These are phyloP conservation scores for Ranitomeya imitator DNA, from an alignment of 2,113 vertebrate species.

Conservation along the genomic window DNA sequence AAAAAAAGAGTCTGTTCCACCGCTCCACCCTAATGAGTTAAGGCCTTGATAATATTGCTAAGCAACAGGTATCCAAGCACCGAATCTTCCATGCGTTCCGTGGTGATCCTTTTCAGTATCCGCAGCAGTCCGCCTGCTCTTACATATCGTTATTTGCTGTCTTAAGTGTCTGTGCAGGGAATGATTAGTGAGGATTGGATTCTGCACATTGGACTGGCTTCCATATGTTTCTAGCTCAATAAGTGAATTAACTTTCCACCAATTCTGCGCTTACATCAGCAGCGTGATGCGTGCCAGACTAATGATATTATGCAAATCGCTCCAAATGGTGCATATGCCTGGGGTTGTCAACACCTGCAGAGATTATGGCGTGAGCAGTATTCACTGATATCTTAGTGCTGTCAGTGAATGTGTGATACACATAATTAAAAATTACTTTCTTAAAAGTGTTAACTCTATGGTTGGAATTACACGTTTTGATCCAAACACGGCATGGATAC, in stretches of 20 bases:
- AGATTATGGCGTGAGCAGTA: neutral
- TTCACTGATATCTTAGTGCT: neutral
- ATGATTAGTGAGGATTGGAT: neutral
- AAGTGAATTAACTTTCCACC: neutral
- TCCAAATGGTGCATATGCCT: neutral
- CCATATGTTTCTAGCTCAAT: neutral
- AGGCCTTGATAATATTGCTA: slow-evolving; percentile 50
- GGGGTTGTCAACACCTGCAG: neutral
- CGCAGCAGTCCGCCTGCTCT: neutral
- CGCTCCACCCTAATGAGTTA: slow-evolving; percentile 25
- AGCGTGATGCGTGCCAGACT: neutral
- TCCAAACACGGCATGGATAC: no score
- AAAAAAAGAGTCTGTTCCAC: slow-evolving; percentile 7
- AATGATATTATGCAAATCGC: slow-evolving; percentile 4
- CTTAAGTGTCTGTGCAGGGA: neutral
- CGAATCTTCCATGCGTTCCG: slow-evolving; percentile 8
- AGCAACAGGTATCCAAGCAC: slow-evolving; percentile 53
- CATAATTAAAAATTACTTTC: neutral
- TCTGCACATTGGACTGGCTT: neutral
- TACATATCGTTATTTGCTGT: neutral
- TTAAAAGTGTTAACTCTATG: no score
- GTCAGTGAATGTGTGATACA: neutral
- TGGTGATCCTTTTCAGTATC: slow-evolving; percentile 16
- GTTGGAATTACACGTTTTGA: no score
- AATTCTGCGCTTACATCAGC: neutral